Conservation (phyloP, 2,888 invertebrate species). For the Sphinx pinastri region DNA sequence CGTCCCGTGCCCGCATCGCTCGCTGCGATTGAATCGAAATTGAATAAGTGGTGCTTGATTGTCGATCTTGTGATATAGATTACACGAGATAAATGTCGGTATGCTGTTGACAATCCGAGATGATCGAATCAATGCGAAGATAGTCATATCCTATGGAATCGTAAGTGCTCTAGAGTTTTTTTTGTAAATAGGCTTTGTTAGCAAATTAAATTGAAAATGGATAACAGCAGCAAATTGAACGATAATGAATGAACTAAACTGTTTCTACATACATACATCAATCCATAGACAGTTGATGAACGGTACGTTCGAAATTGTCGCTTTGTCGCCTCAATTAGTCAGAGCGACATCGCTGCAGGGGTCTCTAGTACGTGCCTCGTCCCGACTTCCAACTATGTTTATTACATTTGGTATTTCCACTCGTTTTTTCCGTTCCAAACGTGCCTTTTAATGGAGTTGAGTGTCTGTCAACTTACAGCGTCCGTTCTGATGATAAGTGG, state of each 20-base stretch:
- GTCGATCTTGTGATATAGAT: slow-evolving; percentile 40
- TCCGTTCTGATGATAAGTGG: slow-evolving; percentile 12
- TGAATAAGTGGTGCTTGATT: slow-evolving; percentile 51
- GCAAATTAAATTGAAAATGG: not conserved
- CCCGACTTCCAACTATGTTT: not conserved
- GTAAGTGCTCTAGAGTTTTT: not conserved
- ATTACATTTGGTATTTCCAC: not conserved
- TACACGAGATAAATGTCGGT: slow-evolving; percentile 17
- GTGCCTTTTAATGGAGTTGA: not conserved
- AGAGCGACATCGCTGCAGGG: not conserved
- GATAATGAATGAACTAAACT: too few relatives aligned
- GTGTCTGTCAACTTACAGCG: slow-evolving; percentile 8
- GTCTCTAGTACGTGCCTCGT: not conserved
- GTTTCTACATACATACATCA: too few relatives aligned
- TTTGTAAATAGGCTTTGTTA: not conserved
- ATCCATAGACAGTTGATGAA: not conserved
- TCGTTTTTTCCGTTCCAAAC: not conserved
- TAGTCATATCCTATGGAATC: not conserved
- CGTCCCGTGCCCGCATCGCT: slow-evolving; percentile 47
- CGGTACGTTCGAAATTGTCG: slow-evolving; percentile 3
- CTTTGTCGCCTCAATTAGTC: slow-evolving; percentile 1
- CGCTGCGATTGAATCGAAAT: slow-evolving; percentile 50
- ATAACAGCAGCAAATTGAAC: too few relatives aligned
- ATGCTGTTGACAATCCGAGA: not conserved
- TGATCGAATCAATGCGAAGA: slow-evolving; percentile 1